Conservation (phyloP, 2,113 vertebrate genomes). For the Ptychochromis oligacanthus region DNA sequence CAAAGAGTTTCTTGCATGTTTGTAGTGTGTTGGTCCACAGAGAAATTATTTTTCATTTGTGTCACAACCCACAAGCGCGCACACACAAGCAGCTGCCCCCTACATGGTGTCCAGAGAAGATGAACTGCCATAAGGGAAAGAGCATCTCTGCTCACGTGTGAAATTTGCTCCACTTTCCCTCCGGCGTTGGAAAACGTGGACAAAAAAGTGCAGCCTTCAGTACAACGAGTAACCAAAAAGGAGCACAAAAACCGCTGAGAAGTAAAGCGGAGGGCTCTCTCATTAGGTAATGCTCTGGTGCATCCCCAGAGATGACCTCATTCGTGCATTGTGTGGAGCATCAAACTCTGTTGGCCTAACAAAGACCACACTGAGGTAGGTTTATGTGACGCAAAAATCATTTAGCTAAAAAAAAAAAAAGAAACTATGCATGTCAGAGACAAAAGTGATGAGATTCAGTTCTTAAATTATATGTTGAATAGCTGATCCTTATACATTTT, state of each 20-base stretch:
- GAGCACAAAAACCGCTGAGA: background rate
- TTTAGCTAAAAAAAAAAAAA: background rate
- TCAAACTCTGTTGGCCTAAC: background rate
- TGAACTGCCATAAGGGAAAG: background rate
- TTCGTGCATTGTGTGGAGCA: background rate
- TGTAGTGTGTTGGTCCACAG: background rate
- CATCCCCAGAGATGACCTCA: background rate
- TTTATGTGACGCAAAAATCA: background rate
- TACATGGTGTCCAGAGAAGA: background rate
- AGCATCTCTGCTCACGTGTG: constrained; percentile 61
- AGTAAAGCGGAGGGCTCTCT: background rate
- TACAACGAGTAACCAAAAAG: background rate
- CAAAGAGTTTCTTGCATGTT: background rate
- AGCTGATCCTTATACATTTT: background rate
- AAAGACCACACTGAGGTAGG: background rate
- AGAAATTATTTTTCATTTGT: background rate
- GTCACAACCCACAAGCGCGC: background rate
- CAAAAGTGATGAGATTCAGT: background rate
- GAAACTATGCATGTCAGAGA: background rate
- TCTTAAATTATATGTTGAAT: background rate
- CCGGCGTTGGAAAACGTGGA: background rate
- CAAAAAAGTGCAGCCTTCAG: constrained; percentile 19
- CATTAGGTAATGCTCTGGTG: background rate
- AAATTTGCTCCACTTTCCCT: constrained; percentile 68
- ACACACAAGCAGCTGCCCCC: constrained; percentile 9